These are phyloP conservation scores for Heterochromis multidens DNA, from an alignment of 2,113 vertebrate species.

Conservation along the genomic window DNA sequence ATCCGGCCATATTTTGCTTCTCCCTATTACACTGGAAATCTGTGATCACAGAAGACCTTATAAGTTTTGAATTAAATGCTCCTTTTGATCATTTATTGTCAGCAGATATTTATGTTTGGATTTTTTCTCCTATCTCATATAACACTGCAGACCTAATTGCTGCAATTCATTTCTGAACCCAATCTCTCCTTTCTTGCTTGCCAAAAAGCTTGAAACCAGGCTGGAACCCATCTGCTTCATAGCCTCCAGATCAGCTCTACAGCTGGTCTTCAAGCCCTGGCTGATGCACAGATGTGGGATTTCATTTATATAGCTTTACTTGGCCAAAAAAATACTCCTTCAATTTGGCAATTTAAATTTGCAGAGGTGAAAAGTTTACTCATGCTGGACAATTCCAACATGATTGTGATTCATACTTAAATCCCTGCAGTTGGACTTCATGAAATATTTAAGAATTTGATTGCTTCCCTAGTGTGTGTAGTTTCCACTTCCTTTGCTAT, in stretches of 20 bases:
- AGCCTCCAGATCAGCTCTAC: slow-evolving; percentile 19
- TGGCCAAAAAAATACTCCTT: neutral
- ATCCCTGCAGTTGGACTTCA: neutral
- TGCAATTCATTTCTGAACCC: slow-evolving; percentile 18
- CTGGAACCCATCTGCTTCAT: slow-evolving; percentile 40
- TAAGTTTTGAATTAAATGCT: slow-evolving; percentile 3
- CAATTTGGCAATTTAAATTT: slow-evolving; percentile 13
- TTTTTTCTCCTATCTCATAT: neutral
- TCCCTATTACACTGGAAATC: neutral
- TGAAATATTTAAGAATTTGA: slow-evolving; percentile 2
- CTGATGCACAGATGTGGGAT: slow-evolving; percentile 21
- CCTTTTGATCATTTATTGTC: neutral
- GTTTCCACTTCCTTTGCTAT: neutral
- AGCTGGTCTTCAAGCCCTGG: slow-evolving; percentile 33
- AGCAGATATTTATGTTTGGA: neutral
- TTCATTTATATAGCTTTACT: slow-evolving; percentile 6
- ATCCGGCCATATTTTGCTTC: neutral
- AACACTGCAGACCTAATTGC: slow-evolving; percentile 35
- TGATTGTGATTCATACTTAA: neutral
- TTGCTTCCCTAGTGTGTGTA: neutral
- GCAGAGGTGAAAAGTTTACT: slow-evolving; percentile 21
- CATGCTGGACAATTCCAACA: neutral
- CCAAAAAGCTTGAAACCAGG: slow-evolving; percentile 37
- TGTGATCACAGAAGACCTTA: neutral
- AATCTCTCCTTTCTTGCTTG: neutral